Evolutionary conservation across 2,113 vertebrate species (phyloP).

Genomic region (Mugil cephalus): DNA sequence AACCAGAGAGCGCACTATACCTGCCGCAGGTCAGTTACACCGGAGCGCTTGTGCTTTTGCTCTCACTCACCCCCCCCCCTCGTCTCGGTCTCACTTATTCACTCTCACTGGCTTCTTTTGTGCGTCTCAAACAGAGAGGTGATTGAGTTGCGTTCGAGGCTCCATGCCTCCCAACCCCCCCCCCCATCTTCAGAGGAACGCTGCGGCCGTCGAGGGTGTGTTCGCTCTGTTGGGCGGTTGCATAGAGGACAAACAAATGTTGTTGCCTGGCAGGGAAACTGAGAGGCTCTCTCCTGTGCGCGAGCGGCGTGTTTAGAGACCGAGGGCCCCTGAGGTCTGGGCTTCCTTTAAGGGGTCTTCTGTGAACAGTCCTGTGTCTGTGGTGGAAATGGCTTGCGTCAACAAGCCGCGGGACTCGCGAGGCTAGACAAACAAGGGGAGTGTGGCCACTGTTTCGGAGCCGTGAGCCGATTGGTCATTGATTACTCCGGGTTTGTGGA

Average conservation of each 20-base stretch:
- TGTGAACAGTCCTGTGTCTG: conserved; percentile 73
- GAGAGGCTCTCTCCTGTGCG: conserved; percentile 72
- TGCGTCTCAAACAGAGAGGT: conserved; percentile 72
- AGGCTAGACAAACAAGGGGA: conserved; percentile 71
- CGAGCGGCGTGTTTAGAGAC: conserved; percentile 59
- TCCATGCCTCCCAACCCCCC: conserved; percentile 65
- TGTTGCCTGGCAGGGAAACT: conserved; percentile 74
- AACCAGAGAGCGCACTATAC: conserved; percentile 71
- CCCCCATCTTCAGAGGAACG: conserved; percentile 57
- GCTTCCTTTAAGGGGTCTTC: conserved; percentile 60
- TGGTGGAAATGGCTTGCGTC: conserved; percentile 60
- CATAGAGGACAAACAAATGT: conserved; percentile 81
- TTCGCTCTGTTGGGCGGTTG: conserved; percentile 54
- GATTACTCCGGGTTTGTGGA: conserved; percentile 39
- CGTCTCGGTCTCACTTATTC: conserved; percentile 61
- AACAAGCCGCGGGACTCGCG: conserved; percentile 63
- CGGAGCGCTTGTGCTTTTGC: conserved; percentile 14
- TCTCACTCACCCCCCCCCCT: neutral
- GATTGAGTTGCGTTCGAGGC: conserved; percentile 78
- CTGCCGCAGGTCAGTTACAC: conserved; percentile 65
- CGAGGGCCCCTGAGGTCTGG: conserved; percentile 54
- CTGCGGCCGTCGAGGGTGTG: conserved; percentile 66
- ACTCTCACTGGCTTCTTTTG: conserved; percentile 81
- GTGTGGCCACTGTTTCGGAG: conserved; percentile 65
- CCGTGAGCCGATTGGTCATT: conserved; percentile 41